Evolutionary conservation across 2,888 invertebrate genomes (phyloP).

Genomic region (Stenotaenia linearis): DNA sequence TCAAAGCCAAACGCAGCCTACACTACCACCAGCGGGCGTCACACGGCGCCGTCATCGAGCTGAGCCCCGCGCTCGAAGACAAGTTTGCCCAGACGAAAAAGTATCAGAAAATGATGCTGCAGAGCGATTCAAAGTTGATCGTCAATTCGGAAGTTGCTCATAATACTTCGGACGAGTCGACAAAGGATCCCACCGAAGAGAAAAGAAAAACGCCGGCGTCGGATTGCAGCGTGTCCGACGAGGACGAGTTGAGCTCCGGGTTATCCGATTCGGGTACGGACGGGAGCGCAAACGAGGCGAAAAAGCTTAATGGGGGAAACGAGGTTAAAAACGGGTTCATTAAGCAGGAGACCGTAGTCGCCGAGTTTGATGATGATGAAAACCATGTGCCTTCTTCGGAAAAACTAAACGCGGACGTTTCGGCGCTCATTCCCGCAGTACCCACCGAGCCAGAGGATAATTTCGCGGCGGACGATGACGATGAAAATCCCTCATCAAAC

Average conservation of each 20-base stretch:
- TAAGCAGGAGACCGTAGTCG: not conserved
- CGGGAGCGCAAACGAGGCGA: not conserved
- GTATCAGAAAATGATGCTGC: constrained; percentile 27
- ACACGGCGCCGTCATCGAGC: constrained; percentile 43
- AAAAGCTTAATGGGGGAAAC: not conserved
- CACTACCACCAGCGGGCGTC: constrained; percentile 44
- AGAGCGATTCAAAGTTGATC: not conserved
- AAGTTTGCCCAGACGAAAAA: constrained; percentile 34
- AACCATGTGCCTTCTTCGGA: constrained; percentile 32
- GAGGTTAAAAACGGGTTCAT: not conserved
- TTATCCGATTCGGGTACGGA: constrained; percentile 28
- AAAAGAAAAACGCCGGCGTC: not conserved
- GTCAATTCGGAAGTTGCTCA: not conserved
- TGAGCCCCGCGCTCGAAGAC: constrained; percentile 44
- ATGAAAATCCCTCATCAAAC: not conserved
- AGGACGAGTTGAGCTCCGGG: constrained; percentile 31
- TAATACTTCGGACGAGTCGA: constrained; percentile 6
- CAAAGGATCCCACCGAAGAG: not conserved
- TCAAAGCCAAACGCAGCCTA: constrained; percentile 45
- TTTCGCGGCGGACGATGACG: constrained; percentile 10
- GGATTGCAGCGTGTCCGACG: constrained; percentile 9
- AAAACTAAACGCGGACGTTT: constrained; percentile 26
- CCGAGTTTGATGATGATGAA: constrained; percentile 27
- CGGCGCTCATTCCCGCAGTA: constrained; percentile 41
- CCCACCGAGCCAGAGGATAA: constrained; percentile 29